Evolutionary conservation across 2,797 vertebrate genomes (phyloP).

Genomic region (Gallirallus australis): DNA sequence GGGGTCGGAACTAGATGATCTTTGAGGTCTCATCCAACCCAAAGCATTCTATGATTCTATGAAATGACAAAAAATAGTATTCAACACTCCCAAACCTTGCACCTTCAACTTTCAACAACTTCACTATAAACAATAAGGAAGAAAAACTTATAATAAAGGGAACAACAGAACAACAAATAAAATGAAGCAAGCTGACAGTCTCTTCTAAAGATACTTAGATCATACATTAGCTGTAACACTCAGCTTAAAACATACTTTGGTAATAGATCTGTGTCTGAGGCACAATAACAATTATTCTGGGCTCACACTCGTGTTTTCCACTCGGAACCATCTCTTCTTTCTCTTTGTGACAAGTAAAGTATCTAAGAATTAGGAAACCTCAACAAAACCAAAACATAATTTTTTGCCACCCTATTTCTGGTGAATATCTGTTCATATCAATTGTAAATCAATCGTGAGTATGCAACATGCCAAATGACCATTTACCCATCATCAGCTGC

Average conservation of each 20-base stretch:
- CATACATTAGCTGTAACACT: neutral
- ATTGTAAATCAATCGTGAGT: neutral
- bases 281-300: neutral
- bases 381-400: neutral
- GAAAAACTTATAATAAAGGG: neutral
- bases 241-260: neutral
- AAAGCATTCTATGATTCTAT: neutral
- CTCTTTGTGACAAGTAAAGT: neutral
- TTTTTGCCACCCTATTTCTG: neutral
- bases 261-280: neutral
- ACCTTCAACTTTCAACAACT: neutral
- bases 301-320: neutral
- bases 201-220: neutral
- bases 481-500: neutral
- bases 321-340: neutral
- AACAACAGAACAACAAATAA: neutral
- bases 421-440: neutral
- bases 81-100: neutral
- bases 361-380: neutral
- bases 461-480: neutral
- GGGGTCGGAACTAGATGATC: too few relatives aligned
- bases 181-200: neutral
- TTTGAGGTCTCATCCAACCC: too few relatives aligned
- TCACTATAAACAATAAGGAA: neutral
- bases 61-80: neutral